Percentiles rank a stretch among this genome's conserved stretches.
Conservation (phyloP, 2,113 vertebrate genomes). For the Oryctolagus cuniculus region DNA sequence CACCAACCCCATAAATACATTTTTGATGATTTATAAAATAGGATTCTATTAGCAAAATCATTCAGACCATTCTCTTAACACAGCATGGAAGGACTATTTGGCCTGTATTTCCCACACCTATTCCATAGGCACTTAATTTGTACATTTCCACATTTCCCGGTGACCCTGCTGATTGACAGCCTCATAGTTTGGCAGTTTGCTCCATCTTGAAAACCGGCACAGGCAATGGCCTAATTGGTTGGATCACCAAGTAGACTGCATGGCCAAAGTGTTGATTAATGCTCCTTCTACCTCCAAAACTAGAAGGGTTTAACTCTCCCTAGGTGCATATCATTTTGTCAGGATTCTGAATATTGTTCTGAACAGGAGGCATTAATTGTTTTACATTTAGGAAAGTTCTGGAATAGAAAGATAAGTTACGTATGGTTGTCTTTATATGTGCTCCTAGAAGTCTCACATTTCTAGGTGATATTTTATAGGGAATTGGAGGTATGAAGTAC, state of each 20-base stretch:
- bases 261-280: background rate
- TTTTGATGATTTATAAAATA: background rate
- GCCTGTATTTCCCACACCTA: background rate
- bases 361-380: background rate
- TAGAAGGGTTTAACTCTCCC: background rate
- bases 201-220: background rate
- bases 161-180: background rate
- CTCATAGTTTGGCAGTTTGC: background rate
- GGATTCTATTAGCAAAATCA: background rate
- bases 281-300: background rate
- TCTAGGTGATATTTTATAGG: background rate
- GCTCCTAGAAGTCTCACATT: background rate
- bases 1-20: no score
- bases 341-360: background rate
- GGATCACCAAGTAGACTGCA: background rate
- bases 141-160: background rate
- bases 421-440: background rate
- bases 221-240: background rate
- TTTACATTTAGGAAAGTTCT: background rate
- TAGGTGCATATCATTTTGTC: background rate
- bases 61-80: background rate
- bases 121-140: background rate
- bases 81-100: background rate
- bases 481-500: background rate
- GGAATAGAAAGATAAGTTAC: background rate